These are phyloP conservation scores for Stigmatopora argus DNA, from an alignment of 2,113 vertebrate genomes.

Conservation along the genomic window DNA sequence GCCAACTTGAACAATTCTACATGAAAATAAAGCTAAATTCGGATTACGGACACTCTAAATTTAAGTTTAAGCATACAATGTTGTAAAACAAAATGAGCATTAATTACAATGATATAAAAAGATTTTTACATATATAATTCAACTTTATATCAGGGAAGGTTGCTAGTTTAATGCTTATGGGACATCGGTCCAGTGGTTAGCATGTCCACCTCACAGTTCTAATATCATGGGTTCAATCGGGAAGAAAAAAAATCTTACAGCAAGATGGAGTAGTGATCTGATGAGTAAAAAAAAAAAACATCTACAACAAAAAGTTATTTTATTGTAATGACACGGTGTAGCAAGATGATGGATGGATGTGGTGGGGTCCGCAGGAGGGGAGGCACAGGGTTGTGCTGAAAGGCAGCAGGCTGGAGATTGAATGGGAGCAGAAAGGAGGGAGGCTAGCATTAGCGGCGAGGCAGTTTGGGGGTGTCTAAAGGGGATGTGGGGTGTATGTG, in stretches of 20 bases:
- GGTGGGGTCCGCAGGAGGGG: conserved; percentile 30
- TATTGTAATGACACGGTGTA: conserved; percentile 47
- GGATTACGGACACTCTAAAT: too few relatives aligned
- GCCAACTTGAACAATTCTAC: too few relatives aligned
- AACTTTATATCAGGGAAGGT: too few relatives aligned
- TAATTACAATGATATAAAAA: too few relatives aligned
- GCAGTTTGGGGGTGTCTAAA: conserved; percentile 37
- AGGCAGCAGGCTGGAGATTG: conserved; percentile 59
- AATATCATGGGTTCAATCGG: too few relatives aligned
- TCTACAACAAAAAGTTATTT: not conserved
- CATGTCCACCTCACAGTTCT: too few relatives aligned
- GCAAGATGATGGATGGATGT: conserved; percentile 39
- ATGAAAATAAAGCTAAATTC: too few relatives aligned
- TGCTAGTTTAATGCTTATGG: too few relatives aligned
- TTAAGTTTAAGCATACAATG: too few relatives aligned
- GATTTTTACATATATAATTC: too few relatives aligned
- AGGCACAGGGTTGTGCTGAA: conserved; percentile 50
- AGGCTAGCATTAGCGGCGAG: conserved; percentile 37
- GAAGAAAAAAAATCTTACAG: not conserved
- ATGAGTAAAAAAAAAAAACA: not conserved
- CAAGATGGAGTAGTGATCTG: not conserved
- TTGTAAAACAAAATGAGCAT: too few relatives aligned
- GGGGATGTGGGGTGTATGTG: conserved; percentile 19
- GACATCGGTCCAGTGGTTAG: too few relatives aligned
- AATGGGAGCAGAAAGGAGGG: conserved; percentile 49